Conservation (phyloP, 2,888 invertebrate genomes). For the Eristalinus sepulchralis region DNA sequence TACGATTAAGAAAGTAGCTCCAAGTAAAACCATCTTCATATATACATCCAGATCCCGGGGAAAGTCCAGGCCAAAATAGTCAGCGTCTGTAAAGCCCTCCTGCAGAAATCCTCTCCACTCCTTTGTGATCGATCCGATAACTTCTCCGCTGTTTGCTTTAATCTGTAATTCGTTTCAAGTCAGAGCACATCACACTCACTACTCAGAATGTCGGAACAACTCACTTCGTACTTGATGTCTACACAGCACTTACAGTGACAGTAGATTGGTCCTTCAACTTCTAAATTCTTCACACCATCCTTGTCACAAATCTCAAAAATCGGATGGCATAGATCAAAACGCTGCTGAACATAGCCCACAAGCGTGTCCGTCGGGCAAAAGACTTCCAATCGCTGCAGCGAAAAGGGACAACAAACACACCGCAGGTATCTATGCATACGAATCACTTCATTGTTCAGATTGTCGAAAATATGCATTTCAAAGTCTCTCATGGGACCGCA, state of each 20-base stretch:
- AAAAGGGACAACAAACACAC: constrained; percentile 1
- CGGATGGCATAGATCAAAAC: not conserved
- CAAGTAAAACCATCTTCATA: constrained; percentile 28
- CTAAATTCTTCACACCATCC: constrained; percentile 7
- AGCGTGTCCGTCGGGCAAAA: constrained; percentile 11
- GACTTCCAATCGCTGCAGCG: constrained; percentile 8
- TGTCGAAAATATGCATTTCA: constrained; percentile 25
- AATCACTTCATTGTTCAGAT: constrained; percentile 39
- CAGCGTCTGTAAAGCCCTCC: constrained; percentile 37
- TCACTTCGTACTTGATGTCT: constrained; percentile 13
- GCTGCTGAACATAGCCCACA: constrained; percentile 7
- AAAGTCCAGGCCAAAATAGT: constrained; percentile 28
- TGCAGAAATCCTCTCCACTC: constrained; percentile 31
- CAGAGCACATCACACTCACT: not conserved
- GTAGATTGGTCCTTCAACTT: constrained; percentile 3
- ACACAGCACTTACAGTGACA: constrained; percentile 8
- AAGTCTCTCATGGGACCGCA: constrained; percentile 21
- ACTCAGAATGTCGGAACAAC: not conserved
- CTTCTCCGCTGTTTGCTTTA: not conserved
- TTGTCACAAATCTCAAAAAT: constrained; percentile 28
- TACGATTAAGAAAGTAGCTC: constrained; percentile 30
- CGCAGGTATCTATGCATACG: constrained; percentile 9
- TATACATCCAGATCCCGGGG: constrained; percentile 8
- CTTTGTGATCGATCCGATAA: constrained; percentile 20
- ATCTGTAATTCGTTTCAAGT: not conserved